Evolutionary conservation across 2,113 vertebrate genomes (phyloP), one percentile per base, ranked within the genome.

Genomic region (Pituophis catenifer): DNA sequence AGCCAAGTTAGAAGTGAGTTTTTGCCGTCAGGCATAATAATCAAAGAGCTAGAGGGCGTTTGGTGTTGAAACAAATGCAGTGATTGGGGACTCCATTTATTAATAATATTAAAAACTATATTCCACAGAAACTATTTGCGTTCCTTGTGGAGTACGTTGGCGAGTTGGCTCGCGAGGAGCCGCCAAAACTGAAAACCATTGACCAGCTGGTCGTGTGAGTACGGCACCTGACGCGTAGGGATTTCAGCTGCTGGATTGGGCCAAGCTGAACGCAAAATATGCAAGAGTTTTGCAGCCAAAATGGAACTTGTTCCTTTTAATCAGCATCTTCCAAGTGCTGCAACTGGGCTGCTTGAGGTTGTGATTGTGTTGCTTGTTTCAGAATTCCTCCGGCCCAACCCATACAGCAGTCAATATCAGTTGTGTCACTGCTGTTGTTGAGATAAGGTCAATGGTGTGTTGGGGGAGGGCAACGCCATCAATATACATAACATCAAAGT

Each of bases 111-210:
- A 86, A 7, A 92, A 33, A 26, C 0, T 91, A 9, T 21, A 92
- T 96, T 59, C 96, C 95, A 24, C 97, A 99, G 99, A 99, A 98
- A 96, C 95, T 99, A 2, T 98, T 99, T 52, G 98, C 98, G 81
- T 99, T 99, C 75, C 98, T 99, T 89, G 90, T 99, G 98, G 98
- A 99, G 86, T 99, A 99, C 93, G 21, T 99, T 3, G 99, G 98
- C 24, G 98, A 99, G 24, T 87, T 99, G 96, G 98, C 99, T 91
- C 93, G 94, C 55, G 93, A 96, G 21, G 97, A 97, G 75, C 97
- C 98, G 0, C 98, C 99, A 26, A 98, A 98, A 86, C 98, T 99
- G 62, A 50, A 88, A 94, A 97, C 97, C 12, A 93, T 99, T 24
- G 98, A 99, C 94, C 98, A 94, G 53, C 95, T 99, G 65, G 95